These are phyloP conservation scores for Odontocolon sp. DNA, from an alignment of 2,888 invertebrate species.

Conservation along the genomic window DNA sequence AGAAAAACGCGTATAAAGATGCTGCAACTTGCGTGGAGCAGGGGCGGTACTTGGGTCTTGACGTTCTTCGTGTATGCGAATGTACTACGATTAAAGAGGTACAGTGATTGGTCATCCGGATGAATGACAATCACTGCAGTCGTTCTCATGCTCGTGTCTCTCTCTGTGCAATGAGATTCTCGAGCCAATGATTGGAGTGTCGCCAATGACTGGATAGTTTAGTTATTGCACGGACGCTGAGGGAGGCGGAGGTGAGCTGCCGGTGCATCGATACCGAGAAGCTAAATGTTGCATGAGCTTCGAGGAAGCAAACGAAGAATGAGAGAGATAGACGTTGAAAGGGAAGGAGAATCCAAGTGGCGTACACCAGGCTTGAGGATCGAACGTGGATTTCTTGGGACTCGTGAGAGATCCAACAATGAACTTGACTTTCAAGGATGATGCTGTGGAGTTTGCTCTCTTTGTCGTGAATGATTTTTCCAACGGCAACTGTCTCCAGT, in stretches of 20 bases:
- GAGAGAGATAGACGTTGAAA: slow-evolving; percentile 7
- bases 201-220: slow-evolving; percentile 22
- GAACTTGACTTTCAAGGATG: slow-evolving; percentile 35
- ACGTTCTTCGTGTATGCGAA: slow-evolving; percentile 10
- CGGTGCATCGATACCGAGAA: slow-evolving; percentile 61
- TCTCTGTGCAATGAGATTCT: neutral
- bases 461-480: neutral
- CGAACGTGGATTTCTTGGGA: slow-evolving; percentile 4
- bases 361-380: slow-evolving; percentile 8
- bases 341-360: neutral
- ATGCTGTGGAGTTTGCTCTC: neutral
- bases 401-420: slow-evolving; percentile 48
- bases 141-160: neutral
- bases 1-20: neutral
- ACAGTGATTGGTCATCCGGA: slow-evolving; percentile 10
- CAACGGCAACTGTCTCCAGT: neutral
- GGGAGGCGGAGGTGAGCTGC: slow-evolving; percentile 13
- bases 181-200: neutral
- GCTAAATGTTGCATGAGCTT: slow-evolving; percentile 74
- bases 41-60: slow-evolving; percentile 28
- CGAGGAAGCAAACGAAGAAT: slow-evolving; percentile 62
- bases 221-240: neutral
- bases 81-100: neutral
- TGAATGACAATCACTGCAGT: neutral
- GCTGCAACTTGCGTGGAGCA: slow-evolving; percentile 10